A percentile compares a stretch with the other conserved stretches of the same genome.
Conservation (phyloP, 2,113 vertebrate species). For the Cathartes aura region DNA sequence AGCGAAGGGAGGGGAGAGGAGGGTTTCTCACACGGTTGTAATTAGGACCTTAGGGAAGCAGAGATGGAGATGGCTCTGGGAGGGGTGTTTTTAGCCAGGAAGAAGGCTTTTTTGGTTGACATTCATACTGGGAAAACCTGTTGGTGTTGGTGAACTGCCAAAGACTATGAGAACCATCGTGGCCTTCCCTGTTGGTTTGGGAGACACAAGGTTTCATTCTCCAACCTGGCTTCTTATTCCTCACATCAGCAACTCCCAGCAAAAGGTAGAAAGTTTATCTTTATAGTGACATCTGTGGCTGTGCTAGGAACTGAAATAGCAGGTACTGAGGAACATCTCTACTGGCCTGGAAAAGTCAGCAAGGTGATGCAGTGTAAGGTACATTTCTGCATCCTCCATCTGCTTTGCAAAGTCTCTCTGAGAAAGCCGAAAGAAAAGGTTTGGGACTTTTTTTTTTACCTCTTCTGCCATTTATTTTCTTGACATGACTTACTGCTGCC, state of each 20-base stretch:
- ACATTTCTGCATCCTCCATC: background rate
- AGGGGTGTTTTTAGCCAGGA: background rate
- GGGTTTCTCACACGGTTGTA: background rate
- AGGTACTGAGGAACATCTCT: background rate
- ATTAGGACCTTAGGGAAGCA: background rate
- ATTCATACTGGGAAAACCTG: background rate
- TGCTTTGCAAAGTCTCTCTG: background rate
- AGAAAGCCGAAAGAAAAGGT: background rate
- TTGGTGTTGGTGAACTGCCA: background rate
- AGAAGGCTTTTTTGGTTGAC: background rate
- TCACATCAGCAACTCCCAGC: background rate
- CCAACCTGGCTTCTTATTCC: background rate
- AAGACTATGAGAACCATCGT: background rate
- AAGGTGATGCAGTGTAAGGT: background rate
- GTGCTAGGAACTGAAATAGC: background rate
- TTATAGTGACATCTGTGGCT: background rate
- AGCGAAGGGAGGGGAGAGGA: background rate
- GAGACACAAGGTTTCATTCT: background rate
- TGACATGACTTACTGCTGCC: background rate
- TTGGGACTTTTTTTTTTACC: background rate
- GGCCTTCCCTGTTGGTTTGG: background rate
- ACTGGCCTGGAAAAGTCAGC: conserved; percentile 7
- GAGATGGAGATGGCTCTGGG: background rate
- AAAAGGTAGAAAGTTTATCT: background rate
- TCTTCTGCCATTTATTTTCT: background rate